Evolutionary conservation across 2,113 vertebrate genomes (phyloP), one percentile per base, ranked within the genome.

Genomic region (Parotia lawesii): DNA sequence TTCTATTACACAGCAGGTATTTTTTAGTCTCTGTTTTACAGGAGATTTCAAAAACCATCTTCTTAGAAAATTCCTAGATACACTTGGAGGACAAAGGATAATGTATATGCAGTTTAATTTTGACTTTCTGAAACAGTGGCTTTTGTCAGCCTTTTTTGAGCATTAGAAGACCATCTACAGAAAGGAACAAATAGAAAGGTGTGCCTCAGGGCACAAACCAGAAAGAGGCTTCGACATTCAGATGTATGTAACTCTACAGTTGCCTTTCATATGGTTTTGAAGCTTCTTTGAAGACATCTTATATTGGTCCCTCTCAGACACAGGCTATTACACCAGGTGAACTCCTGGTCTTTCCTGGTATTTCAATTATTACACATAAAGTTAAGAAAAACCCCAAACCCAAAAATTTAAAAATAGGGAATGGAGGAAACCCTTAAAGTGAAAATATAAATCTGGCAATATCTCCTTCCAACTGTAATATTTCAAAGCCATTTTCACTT

Each of bases 1-100:
- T 90, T 74, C 72, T 67, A 96, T 94, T 97, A 82, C 54, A 77
- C 48, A 85, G 71, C 44, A 95, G 60, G 61, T 80, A 74, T 74
- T 80, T 82, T 79, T 90, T 40, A 60, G 82, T 54, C 37, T 85
- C 47, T 79, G 12, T 40, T 84, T 60, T 44, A 92, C 3, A 54
- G 64, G 29, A 74, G 37, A 71, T 73, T 77, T 86, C 56, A 91
- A 88, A 93, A 91, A 64, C 1, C 7, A 69, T 6, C 38, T 75
- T 67, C 37, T 56, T 60, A 27, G 44, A 87, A 90, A 91, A 86
- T 11, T 84, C 38, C 80, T n/a, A 60, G 29, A 77, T 77, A 56
- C 4, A 18, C 12, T 83, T 83, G 23, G 71, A 80, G 58, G 44
- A 56, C n/a, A 77, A 85, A 85, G 14, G 47, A 56, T 47, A 84